Evolutionary conservation across 1,140 invertebrate genomes (phyloP), one percentile per base, ranked within the genome.

Genomic region (Pantala flavescens): DNA sequence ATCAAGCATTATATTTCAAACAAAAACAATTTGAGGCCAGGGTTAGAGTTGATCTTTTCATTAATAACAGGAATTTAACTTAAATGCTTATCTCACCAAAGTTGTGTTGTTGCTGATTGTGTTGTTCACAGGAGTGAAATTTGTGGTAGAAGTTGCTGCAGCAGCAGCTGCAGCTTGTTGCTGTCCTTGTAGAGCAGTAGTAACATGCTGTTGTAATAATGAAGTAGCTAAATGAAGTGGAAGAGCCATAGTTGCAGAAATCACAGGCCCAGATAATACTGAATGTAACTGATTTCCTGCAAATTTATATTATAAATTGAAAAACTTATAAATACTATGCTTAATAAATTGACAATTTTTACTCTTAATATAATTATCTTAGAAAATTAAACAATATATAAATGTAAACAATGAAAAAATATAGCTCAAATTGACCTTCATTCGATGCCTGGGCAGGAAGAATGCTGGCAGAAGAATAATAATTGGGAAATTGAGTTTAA

Each of bases 141-240:
- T 63, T 12, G 16, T 21, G 3, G 49, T 21, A 63, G 49, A 1
- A 19, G 28, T 9, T 36, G 9, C 49, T 63, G 49, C n/a, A 7
- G 28, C 28, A 19, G 49, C 49, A 21, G 49, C 49, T 63, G 49
- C 49, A 24, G 82, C 79, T 72, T 77, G 81, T 80, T 84, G 82
- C 79, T 86, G 84, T 71, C 84, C 86, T 76, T 86, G 86, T 21
- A 92, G 83, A n/a, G 91, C 91, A 24, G 88, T 89, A 82, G 93
- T 94, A 1, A 96, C 91, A 82, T 95, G 93, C 79, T 94, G 91
- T 79, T 95, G 93, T 23, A 95, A 84, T 75, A 93, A 84, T 21
- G 89, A 88, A 0, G 91, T 90, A 72, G 94, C 92, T 79, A 93
- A 81, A 43, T 89, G 87, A 74, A 90, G 87, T 28, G 93, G 92